Percentiles rank a stretch among this genome's conserved stretches.
Evolutionary conservation across 2,113 vertebrate genomes (phyloP).

Genomic region (Lipophrys pholis): DNA sequence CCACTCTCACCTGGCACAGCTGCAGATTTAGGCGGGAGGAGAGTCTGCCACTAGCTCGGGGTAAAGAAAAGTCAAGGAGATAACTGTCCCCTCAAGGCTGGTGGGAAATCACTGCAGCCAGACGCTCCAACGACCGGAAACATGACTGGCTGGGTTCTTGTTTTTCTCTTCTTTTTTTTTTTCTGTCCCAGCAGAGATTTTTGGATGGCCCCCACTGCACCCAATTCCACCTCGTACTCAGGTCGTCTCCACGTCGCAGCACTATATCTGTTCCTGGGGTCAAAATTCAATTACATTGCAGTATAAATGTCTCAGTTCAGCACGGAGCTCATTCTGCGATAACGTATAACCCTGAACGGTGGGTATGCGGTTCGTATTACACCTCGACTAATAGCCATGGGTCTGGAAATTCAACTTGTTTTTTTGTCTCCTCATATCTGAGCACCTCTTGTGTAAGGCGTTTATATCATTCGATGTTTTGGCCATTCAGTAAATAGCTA

Average conservation of each 20-base stretch:
- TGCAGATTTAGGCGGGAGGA: constrained; percentile 38
- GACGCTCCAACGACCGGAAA: constrained; percentile 11
- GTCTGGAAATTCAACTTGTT: constrained; percentile 37
- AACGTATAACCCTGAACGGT: constrained; percentile 37
- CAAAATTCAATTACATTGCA: constrained; percentile 53
- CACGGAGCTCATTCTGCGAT: constrained; percentile 33
- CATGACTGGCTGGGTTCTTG: neutral
- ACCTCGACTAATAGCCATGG: constrained; percentile 53
- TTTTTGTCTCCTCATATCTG: constrained; percentile 6
- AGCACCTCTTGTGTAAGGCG: constrained; percentile 52
- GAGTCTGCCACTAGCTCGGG: constrained; percentile 40
- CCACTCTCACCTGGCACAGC: constrained; percentile 64
- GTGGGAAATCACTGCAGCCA: constrained; percentile 45
- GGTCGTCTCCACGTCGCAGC: constrained; percentile 4
- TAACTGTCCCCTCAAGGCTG: constrained; percentile 47
- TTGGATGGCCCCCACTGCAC: constrained; percentile 27
- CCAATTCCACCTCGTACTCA: constrained; percentile 17
- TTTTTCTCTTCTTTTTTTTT: neutral
- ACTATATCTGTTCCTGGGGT: constrained; percentile 33
- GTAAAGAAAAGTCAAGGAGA: constrained; percentile 58
- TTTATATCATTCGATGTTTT: constrained; percentile 66
- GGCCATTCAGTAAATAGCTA: constrained; percentile 64
- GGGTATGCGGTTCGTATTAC: constrained; percentile 45
- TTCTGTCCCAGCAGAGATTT: constrained; percentile 45
- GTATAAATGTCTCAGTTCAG: constrained; percentile 32